phyloP scores from a whole-genome alignment of 2,797 vertebrate genomes.

The Pygocentrus nattereri region DNA sequence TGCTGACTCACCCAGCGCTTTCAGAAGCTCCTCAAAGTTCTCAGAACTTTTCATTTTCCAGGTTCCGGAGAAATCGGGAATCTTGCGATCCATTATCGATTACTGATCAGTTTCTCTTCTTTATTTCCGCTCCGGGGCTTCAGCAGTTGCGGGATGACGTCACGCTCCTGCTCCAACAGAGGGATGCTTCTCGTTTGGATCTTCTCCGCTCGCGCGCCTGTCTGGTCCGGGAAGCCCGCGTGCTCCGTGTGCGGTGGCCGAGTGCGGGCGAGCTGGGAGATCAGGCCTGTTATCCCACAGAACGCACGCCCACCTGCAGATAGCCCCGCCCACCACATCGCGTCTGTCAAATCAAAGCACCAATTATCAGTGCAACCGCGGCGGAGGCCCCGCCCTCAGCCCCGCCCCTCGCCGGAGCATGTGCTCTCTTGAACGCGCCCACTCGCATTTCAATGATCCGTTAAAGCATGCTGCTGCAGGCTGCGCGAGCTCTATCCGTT shows the following conservation, averaged over 20 bases:
- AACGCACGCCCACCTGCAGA: constrained; percentile 66
- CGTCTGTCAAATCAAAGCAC: constrained; percentile 21
- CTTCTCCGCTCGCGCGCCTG: no score
- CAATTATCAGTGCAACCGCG: constrained; percentile 30
- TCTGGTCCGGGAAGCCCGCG: constrained; percentile 30
- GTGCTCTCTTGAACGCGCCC: constrained; percentile 53
- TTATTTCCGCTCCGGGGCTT: not conserved
- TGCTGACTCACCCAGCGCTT: constrained; percentile 85
- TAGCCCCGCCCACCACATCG: constrained; percentile 65
- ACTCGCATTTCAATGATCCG: not conserved
- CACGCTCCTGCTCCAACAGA: no score
- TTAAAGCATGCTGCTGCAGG: not conserved
- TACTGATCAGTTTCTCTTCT: not conserved
- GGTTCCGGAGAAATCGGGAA: constrained; percentile 89
- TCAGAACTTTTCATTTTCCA: constrained; percentile 94
- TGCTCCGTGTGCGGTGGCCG: no score
- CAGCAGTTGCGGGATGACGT: no score
- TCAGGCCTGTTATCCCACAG: constrained; percentile 56
- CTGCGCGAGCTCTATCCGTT: not conserved
- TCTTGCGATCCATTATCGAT: constrained; percentile 78
- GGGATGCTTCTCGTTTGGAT: constrained; percentile 29
- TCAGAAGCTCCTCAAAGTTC: constrained; percentile 94
- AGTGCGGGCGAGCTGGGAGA: constrained; percentile 56
- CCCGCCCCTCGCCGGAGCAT: constrained; percentile 55
- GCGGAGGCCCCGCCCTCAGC: constrained; percentile 50